Evolutionary conservation across 2,888 invertebrate species (phyloP).

Genomic region (Nephrocerus scutellatus): DNA sequence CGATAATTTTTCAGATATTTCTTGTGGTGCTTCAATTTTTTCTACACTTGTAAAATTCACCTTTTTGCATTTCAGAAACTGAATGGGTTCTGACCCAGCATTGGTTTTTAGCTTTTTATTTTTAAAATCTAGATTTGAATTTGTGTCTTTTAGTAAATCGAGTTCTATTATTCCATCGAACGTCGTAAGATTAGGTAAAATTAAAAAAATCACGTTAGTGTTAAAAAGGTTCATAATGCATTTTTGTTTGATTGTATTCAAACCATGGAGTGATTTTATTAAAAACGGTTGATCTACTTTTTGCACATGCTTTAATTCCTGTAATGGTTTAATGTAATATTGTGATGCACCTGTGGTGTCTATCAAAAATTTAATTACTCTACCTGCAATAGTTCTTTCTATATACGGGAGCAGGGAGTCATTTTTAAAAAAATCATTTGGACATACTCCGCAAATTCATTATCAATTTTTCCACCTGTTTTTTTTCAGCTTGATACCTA

Average conservation of each 20-base stretch:
- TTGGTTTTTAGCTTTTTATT: slow-evolving; percentile 10
- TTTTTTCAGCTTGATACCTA: slow-evolving; percentile 1
- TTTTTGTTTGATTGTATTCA: slow-evolving; percentile 16
- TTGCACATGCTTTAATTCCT: slow-evolving; percentile 8
- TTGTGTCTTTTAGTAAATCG: slow-evolving; percentile 19
- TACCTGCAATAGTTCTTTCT: slow-evolving; percentile 13
- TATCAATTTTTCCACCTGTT: slow-evolving; percentile 6
- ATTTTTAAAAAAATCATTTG: slow-evolving; percentile 16
- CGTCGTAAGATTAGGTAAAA: slow-evolving; percentile 15
- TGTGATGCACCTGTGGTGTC: slow-evolving; percentile 21
- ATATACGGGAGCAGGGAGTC: slow-evolving; percentile 17
- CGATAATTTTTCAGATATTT: slow-evolving; percentile 13
- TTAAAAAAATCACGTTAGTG: slow-evolving; percentile 17
- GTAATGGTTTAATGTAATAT: slow-evolving; percentile 18
- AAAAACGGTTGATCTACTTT: slow-evolving; percentile 11
- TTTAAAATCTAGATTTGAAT: slow-evolving; percentile 18
- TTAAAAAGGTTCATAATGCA: slow-evolving; percentile 16
- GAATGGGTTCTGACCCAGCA: slow-evolving; percentile 14
- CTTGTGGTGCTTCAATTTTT: slow-evolving; percentile 10
- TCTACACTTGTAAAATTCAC: slow-evolving; percentile 19
- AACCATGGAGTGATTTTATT: slow-evolving; percentile 18
- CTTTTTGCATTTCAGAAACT: slow-evolving; percentile 19
- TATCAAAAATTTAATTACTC: slow-evolving; percentile 12
- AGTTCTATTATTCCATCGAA: slow-evolving; percentile 22
- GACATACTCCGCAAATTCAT: slow-evolving; percentile 2